Percentiles rank a stretch among this genome's conserved stretches.
Conservation (phyloP, 92 coral and sea anemone genomes). For the Meandrina meandrites region DNA sequence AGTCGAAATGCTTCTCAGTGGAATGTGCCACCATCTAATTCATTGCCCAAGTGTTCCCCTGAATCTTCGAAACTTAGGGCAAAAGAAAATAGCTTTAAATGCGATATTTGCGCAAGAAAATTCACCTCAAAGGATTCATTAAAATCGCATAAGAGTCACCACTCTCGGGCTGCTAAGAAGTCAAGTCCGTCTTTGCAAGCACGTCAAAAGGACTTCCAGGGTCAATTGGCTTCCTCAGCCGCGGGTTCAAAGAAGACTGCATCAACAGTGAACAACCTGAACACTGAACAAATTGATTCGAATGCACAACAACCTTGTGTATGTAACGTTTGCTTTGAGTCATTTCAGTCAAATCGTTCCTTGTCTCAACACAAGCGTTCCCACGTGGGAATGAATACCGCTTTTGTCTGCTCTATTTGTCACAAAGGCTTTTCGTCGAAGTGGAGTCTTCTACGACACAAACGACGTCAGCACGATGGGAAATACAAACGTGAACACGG, state of each 20-base stretch:
- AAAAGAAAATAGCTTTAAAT: background rate
- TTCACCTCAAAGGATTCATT: background rate
- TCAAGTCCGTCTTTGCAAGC: background rate
- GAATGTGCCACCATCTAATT: background rate
- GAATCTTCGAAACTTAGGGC: background rate
- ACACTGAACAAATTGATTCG: background rate
- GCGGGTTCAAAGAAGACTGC: background rate
- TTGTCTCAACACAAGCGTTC: constrained; percentile 21
- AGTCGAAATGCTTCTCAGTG: background rate
- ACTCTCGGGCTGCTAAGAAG: background rate
- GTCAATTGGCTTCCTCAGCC: background rate
- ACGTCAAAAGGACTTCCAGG: background rate
- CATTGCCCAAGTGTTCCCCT: background rate
- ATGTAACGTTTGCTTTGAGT: constrained; percentile 14
- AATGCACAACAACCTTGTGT: background rate
- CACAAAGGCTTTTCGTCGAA: constrained; percentile 12
- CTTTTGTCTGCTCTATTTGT: constrained; percentile 16
- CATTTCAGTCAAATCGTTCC: constrained; percentile 17
- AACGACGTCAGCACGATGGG: background rate
- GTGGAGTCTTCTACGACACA: constrained; percentile 14
- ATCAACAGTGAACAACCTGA: background rate
- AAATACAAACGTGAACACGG: background rate
- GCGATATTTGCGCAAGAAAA: background rate
- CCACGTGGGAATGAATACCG: background rate
- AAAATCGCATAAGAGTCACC: background rate